A percentile compares a stretch with the other conserved stretches of the same genome.
Evolutionary conservation across 2,888 invertebrate species (phyloP).

Genomic region (Tachystola acroxantha): DNA sequence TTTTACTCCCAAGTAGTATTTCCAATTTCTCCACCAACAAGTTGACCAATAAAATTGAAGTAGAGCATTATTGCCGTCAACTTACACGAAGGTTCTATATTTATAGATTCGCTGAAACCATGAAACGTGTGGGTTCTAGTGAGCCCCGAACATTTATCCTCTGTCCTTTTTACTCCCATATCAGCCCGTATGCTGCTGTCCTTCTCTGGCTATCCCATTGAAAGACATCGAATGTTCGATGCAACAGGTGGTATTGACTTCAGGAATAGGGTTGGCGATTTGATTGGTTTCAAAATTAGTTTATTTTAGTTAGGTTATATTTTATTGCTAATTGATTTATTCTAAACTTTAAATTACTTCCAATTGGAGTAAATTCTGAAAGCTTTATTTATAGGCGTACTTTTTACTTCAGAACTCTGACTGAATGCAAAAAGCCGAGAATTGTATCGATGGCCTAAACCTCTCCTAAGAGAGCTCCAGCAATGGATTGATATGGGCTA

Average conservation of each 20-base stretch:
- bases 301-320: too few relatives aligned
- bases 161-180: constrained; percentile 30
- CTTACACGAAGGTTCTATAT: constrained; percentile 57
- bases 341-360: too few relatives aligned
- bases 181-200: constrained; percentile 22
- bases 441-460: too few relatives aligned
- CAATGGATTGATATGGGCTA: too few relatives aligned
- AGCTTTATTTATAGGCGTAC: too few relatives aligned
- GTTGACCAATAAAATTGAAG: constrained; percentile 11
- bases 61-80: constrained; percentile 41
- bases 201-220: constrained; percentile 55
- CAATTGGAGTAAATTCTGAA: too few relatives aligned
- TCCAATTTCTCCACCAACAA: too few relatives aligned
- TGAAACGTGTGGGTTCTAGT: constrained; percentile 66
- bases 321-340: too few relatives aligned
- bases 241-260: constrained; percentile 74
- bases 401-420: too few relatives aligned
- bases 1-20: too few relatives aligned
- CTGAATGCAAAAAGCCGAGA: too few relatives aligned
- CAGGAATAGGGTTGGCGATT: constrained; percentile 57
- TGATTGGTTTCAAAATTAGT: constrained; percentile 58
- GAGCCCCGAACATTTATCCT: constrained; percentile 54
- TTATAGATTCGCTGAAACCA: constrained; percentile 68
- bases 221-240: constrained; percentile 74
- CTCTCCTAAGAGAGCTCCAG: too few relatives aligned